Conservation (phyloP, 2,797 vertebrate genomes). For the Kryptopterus vitreolus region DNA sequence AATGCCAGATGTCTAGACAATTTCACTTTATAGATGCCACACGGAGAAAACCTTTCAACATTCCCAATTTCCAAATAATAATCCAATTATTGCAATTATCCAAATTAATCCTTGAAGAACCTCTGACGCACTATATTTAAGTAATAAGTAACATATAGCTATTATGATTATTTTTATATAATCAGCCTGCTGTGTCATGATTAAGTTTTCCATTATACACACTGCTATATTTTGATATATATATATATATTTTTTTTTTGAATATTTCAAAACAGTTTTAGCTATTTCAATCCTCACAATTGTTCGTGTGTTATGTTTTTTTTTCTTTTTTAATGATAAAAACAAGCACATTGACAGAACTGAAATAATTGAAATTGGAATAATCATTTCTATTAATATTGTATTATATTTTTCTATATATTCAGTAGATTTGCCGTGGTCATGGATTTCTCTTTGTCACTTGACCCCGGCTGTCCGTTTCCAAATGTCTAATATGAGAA, state of each 20-base stretch:
- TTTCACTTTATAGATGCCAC: background rate
- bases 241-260: no score
- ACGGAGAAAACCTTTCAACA: background rate
- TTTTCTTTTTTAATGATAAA: background rate
- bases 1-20: background rate
- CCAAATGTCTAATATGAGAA: slow-evolving; percentile 24
- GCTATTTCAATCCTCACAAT: background rate
- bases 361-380: background rate
- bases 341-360: background rate
- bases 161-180: no score
- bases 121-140: background rate
- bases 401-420: background rate
- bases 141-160: no score
- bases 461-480: background rate
- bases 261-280: background rate
- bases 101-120: slow-evolving; percentile 4
- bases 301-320: background rate
- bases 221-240: no score
- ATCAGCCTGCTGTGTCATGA: no score
- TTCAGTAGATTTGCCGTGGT: background rate
- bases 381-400: no score
- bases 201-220: no score
- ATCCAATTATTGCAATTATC: slow-evolving; percentile 11
- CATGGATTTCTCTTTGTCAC: background rate
- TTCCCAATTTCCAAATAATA: background rate